Evolutionary conservation across 1,140 invertebrate genomes (phyloP), one percentile per base, ranked within the genome.

Genomic region (Heliconius melpomene): DNA sequence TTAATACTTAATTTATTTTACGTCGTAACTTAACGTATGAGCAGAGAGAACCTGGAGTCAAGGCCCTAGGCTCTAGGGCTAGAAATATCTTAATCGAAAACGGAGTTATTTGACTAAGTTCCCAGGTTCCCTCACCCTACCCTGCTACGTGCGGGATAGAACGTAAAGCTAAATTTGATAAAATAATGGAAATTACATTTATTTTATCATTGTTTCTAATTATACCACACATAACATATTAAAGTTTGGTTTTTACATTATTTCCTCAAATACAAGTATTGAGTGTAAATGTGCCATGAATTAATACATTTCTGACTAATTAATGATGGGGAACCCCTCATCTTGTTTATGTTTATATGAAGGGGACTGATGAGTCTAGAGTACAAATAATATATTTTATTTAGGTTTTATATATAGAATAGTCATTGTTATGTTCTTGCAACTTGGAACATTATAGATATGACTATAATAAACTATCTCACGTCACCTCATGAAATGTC

Each of bases 281-380:
- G 60, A 16, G 9, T 23, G 60, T 66, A 66, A 66, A 66, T 66
- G 11, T 66, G 23, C 3, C n/a, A 29, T 26, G 23, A 66, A 66
- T 26, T 26, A 13, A 66, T 66, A 26, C 23, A 66, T 66, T 66
- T 66, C n/a, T 66, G 60, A 50, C 40, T 75, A 57, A 75, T 66
- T 60, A 75, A 23, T 5, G 13, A 38, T 40, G 74, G 74, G 74
- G 36, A 75, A 23, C 74, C 54, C 74, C 74, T 75, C 7, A 40
- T 23, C 52, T 75, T 75, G 74, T 75, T 75, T 75, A 66, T 66
- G 60, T 66, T 66, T 66, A 26, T 26, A 13, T 13, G 60, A 3
- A 13, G 9, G 60, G 23, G 54, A 57, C 7, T 29, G 26, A 52
- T 8, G 50, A 20, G 16, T 20, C n/a, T 66, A 60, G 57, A 60